phyloP scores from a whole-genome alignment of 53 echinoderm and acorn worm species.

The Actinopyga echinites region DNA sequence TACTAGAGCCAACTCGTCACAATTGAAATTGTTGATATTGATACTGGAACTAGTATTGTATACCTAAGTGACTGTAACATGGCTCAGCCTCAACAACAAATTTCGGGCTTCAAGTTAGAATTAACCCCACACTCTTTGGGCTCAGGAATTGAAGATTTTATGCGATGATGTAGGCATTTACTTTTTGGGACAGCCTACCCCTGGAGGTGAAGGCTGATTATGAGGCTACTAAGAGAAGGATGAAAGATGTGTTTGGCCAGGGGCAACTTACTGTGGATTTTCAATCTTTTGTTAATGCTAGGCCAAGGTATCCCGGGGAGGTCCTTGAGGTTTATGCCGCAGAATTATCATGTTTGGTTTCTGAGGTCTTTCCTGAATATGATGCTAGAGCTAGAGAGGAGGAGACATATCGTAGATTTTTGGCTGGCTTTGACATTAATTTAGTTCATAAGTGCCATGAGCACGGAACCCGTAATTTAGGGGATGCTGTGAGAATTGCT shows the following conservation, averaged over 20 bases:
- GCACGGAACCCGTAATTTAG: slow-evolving; percentile 37
- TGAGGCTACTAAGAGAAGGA: not conserved
- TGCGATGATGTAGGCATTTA: not conserved
- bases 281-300: slow-evolving; percentile 38
- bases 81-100: not conserved
- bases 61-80: not conserved
- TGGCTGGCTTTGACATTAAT: slow-evolving; percentile 53
- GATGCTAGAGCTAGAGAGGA: slow-evolving; percentile 35
- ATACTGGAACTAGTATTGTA: not conserved
- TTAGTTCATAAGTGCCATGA: slow-evolving; percentile 63
- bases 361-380: slow-evolving; percentile 44
- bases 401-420: no score
- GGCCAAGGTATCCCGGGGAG: slow-evolving; percentile 45
- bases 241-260: slow-evolving; percentile 26
- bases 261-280: not conserved
- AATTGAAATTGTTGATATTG: not conserved
- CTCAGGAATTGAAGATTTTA: not conserved
- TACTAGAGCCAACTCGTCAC: no score
- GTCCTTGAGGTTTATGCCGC: slow-evolving; percentile 52
- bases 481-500: slow-evolving; percentile 37
- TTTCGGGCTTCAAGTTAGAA: not conserved
- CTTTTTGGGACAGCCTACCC: not conserved
- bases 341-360: no score
- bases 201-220: not conserved
- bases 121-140: not conserved